A percentile compares a stretch with the other conserved stretches of the same genome.
Evolutionary conservation across 2,888 invertebrate species (phyloP).

Genomic region (Pandemis cinnamomeana): DNA sequence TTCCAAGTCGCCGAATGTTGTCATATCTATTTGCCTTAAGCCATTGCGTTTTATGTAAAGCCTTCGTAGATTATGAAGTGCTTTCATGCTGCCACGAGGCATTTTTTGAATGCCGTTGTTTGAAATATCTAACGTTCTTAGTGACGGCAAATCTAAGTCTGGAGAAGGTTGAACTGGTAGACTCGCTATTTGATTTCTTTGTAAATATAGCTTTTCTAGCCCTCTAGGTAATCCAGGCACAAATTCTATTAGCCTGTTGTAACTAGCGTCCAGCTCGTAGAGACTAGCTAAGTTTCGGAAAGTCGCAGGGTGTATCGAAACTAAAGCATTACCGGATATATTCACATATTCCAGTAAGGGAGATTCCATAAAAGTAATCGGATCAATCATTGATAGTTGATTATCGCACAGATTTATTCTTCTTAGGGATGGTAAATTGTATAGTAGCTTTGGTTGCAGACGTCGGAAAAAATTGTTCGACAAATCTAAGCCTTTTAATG

Average conservation of each 20-base stretch:
- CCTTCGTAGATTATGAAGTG: conserved; percentile 87
- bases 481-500: conserved; percentile 92
- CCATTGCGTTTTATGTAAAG: conserved; percentile 90
- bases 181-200: conserved; percentile 88
- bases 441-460: conserved; percentile 88
- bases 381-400: conserved; percentile 87
- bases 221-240: conserved; percentile 91
- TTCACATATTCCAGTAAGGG: conserved; percentile 91
- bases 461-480: conserved; percentile 89
- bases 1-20: conserved; percentile 88
- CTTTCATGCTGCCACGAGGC: conserved; percentile 86
- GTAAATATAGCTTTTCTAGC: conserved; percentile 89
- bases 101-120: conserved; percentile 90
- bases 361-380: conserved; percentile 89
- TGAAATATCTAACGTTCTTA: conserved; percentile 90
- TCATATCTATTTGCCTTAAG: conserved; percentile 87
- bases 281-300: conserved; percentile 90
- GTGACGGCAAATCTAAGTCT: conserved; percentile 88
- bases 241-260: conserved; percentile 89
- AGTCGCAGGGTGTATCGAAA: conserved; percentile 89
- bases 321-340: conserved; percentile 90
- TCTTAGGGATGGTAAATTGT: conserved; percentile 90
- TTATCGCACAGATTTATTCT: conserved; percentile 91
- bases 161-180: conserved; percentile 87
- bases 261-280: conserved; percentile 91